Base-by-base conservation (phyloP, 2,113 vertebrate genomes). In the Podarcis raffonei region DNA sequence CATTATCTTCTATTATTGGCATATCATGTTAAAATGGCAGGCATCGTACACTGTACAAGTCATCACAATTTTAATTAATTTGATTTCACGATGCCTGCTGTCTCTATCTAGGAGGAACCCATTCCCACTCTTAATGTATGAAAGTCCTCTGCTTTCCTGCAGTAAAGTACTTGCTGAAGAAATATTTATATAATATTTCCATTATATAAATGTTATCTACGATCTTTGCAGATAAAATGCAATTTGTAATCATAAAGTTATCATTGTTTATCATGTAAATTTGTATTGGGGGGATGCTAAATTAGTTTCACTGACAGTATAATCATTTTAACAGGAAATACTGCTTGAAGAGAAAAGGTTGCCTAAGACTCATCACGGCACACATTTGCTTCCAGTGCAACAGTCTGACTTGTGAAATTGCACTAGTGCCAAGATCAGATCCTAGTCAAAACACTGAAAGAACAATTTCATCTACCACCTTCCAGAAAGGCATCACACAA, bases 11-110 rank as follows among this genome's bases (percentile, higher is more conserved):
- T 95, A 93, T 97, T 94, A 97, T 94, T 97, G 93, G 87, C 92
- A 93, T 84, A 95, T 92, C 91, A 78, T 94, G 94, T 97, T 97
- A 97, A 98, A 98, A 96, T 98, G 97, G 98, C 97, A 98, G 97
- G 88, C 93, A 92, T 91, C 94, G 91, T 89, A 94, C 0, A 81
- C 81, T 90, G 84, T 85, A 39, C 87, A 93, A 94, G 92, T 93
- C 96, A 96, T 96, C 95, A 95, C 83, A 93, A 92, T 94, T 95
- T 94, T 92, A 91, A 94, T 94, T 87, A 90, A 92, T 94, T 86
- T 83, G 85, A 89, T 95, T 94, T 75, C 91, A 92, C 66, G 86
- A 48, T 90, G 91, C 85, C 78, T 84, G 76, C 79, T 86, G 82
- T 20, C 83, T 85, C 84, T 87, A 59, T 91, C 81, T 7, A 0